A percentile compares a stretch with the other conserved stretches of the same genome.
These are phyloP conservation scores for Enteromius unitaeniatus DNA, from an alignment of 2,797 vertebrate species.

Conservation along the genomic window DNA sequence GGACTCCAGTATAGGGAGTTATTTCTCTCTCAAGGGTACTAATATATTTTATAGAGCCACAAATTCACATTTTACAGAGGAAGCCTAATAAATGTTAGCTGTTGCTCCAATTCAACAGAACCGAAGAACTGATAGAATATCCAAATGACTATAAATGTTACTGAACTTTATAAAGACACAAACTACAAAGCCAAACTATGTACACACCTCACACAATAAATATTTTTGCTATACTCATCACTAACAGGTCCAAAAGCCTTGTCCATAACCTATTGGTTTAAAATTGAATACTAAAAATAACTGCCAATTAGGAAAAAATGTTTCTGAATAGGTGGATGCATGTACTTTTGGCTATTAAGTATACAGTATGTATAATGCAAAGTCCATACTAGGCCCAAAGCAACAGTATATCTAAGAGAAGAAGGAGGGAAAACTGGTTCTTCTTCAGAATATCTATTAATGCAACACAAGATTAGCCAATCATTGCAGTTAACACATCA, in stretches of 20 bases:
- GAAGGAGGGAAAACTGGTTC: background rate
- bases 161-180: background rate
- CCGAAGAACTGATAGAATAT: background rate
- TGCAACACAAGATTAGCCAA: background rate
- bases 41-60: slow-evolving; percentile 36
- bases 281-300: background rate
- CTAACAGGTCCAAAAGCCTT: background rate
- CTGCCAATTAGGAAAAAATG: background rate
- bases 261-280: background rate
- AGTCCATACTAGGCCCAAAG: background rate
- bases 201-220: background rate
- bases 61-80: slow-evolving; percentile 30
- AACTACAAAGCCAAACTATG: background rate
- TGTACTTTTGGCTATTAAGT: background rate
- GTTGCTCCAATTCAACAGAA: background rate
- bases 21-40: slow-evolving; percentile 61
- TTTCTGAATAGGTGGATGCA: background rate
- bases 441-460: background rate
- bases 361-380: background rate
- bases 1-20: slow-evolving; percentile 55
- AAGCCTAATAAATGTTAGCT: slow-evolving; percentile 26
- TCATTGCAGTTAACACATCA: slow-evolving; percentile 4
- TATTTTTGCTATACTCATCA: background rate
- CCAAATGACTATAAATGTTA: background rate
- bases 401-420: background rate